Conservation (phyloP, 2,113 vertebrate species). For the Prinia subflava region DNA sequence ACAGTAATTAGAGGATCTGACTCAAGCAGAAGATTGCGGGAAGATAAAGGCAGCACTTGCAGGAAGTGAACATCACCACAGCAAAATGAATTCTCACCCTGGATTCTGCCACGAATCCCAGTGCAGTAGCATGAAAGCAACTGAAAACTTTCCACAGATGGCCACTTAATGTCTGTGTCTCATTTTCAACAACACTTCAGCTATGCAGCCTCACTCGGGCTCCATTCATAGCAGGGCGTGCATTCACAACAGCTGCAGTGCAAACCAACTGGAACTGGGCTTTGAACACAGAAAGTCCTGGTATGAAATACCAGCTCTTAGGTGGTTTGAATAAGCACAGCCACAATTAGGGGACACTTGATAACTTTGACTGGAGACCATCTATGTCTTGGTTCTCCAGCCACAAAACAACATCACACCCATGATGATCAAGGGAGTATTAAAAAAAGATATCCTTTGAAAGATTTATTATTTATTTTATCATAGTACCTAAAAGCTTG, state of each 20-base stretch:
- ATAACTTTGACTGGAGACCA: neutral
- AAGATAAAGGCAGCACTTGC: neutral
- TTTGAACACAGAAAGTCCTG: constrained; percentile 27
- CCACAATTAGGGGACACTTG: neutral
- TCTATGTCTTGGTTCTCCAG: neutral
- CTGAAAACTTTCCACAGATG: constrained; percentile 50
- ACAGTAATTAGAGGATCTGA: neutral
- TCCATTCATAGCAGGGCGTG: neutral
- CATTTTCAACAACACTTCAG: constrained; percentile 7
- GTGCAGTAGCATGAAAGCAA: neutral
- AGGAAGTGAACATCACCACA: neutral
- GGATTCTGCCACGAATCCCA: neutral
- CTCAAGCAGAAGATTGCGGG: neutral
- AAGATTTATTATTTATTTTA: neutral
- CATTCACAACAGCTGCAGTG: constrained; percentile 40
- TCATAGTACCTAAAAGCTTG: neutral
- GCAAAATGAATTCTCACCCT: neutral
- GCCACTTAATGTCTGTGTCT: neutral
- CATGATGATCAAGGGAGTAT: neutral
- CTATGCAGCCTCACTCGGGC: constrained; percentile 13
- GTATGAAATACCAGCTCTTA: constrained; percentile 17
- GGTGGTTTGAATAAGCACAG: neutral
- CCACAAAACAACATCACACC: neutral
- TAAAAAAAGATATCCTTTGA: neutral
- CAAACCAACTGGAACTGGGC: constrained; percentile 24